phyloP scores from a whole-genome alignment of 2,797 vertebrate species.

The Erethizon dorsatum region DNA sequence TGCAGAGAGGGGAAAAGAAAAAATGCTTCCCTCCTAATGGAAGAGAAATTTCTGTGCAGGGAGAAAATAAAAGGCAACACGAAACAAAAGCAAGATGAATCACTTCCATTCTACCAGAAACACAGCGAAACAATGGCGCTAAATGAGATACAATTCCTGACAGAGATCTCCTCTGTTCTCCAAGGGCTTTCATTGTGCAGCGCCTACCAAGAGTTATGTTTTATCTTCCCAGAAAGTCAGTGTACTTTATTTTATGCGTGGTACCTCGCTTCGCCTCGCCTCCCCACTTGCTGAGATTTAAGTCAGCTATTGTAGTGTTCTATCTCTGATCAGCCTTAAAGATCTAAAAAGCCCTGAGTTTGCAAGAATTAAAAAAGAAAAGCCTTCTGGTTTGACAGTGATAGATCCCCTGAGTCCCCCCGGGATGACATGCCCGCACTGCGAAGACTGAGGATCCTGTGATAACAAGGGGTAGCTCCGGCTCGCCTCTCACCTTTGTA shows the following conservation, averaged over 20 bases:
- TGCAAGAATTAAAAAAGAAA: conserved; percentile 82
- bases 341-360: conserved; percentile 88
- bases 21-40: conserved; percentile 76
- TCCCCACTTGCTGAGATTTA: conserved; percentile 88
- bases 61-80: conserved; percentile 16
- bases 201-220: conserved; percentile 76
- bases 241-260: conserved; percentile 84
- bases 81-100: conserved; percentile 84
- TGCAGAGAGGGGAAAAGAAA: neutral
- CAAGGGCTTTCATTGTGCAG: conserved; percentile 73
- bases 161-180: conserved; percentile 89
- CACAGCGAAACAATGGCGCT: conserved; percentile 87
- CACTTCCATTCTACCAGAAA: conserved; percentile 82
- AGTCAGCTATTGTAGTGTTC: conserved; percentile 84
- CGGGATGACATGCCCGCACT: conserved; percentile 77
- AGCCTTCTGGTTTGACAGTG: conserved; percentile 81
- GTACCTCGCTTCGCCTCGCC: conserved; percentile 70
- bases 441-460: conserved; percentile 73
- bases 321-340: conserved; percentile 88
- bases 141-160: conserved; percentile 89
- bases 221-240: conserved; percentile 85
- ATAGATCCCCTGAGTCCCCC: conserved; percentile 83
- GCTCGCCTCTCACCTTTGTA: conserved; percentile 72
- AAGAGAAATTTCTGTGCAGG: conserved; percentile 80
- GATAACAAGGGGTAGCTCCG: conserved; percentile 81